Base-by-base conservation (phyloP, 2,888 invertebrate species). In the Dioctria linearis region DNA sequence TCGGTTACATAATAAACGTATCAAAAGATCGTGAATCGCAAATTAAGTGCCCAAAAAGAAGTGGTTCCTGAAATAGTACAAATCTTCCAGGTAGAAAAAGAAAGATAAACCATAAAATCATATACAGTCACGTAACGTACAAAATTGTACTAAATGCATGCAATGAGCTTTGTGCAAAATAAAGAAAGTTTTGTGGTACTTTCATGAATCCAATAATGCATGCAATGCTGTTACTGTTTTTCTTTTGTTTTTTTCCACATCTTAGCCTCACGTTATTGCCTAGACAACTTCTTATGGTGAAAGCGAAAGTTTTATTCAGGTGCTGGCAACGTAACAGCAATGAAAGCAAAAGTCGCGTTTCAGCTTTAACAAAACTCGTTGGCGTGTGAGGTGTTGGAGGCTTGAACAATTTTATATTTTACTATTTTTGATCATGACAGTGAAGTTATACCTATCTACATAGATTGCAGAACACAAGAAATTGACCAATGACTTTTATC, bases 271-370 rank as follows among this genome's bases (percentile, higher is more conserved):
- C 46, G 71, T 71, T 25, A 25, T 25, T 71, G 51, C 71, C 71
- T 71, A 71, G 71, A 71, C 71, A 54, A 71, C 71, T 71, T 71
- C 71, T 71, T 71, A 71, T 40, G 42, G 71, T 71, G 71, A 71
- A 71, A 71, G 71, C 71, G 71, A 71, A 71, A 71, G 71, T 71
- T 71, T 51, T 54, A 37, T 71, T 11, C 71, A 71, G 51, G 54
- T 51, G 39, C 37, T 40, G 54, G 39, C 6, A 71, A 51, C 54
- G 67, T 67, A 67, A 67, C 46, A 42, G 67, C 5, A 57, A 71
- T 13, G 54, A 71, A 71, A 71, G 54, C 51, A 71, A 71, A 71
- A 71, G 54, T 71, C 39, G 39, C 51, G 40, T 25, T 25, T 11
- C 40, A 40, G 39, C 43, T 39, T 54, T 54, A 40, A 13, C 49